Percentiles rank a stretch among this genome's conserved stretches.
phyloP scores from a whole-genome alignment of 1,140 invertebrate species.

The Battus philenor region DNA sequence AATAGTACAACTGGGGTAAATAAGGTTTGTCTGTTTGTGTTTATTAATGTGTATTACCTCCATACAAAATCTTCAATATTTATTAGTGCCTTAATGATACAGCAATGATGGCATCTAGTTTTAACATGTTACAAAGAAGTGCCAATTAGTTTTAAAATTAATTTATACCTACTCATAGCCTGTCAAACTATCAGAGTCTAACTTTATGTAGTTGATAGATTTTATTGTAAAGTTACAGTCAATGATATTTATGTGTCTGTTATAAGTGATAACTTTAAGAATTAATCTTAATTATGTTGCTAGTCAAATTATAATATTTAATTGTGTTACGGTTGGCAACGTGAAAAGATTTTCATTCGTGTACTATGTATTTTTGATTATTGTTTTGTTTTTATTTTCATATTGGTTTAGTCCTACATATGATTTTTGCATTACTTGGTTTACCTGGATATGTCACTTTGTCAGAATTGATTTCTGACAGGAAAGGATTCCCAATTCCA shows the following conservation, averaged over 20 bases:
- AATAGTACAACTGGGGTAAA: no score
- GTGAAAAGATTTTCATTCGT: not conserved
- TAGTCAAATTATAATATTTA: slow-evolving; percentile 22
- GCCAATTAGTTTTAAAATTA: slow-evolving; percentile 18
- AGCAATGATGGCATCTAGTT: slow-evolving; percentile 12
- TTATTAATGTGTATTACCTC: slow-evolving; percentile 56
- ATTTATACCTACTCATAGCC: slow-evolving; percentile 7
- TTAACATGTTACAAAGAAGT: slow-evolving; percentile 14
- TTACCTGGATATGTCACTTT: no score
- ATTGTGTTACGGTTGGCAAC: not conserved
- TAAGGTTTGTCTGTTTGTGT: slow-evolving; percentile 62
- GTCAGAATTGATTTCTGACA: no score
- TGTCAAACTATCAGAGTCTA: slow-evolving; percentile 12
- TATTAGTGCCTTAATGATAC: slow-evolving; percentile 13
- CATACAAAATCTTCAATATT: slow-evolving; percentile 28
- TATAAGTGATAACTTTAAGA: slow-evolving; percentile 12
- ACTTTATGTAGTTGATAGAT: no score
- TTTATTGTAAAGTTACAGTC: no score
- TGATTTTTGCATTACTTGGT: no score
- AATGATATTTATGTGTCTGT: no score
- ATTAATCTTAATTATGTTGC: slow-evolving; percentile 17
- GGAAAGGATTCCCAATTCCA: no score
- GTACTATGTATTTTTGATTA: no score
- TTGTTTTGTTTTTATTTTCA: no score
- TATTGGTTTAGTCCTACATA: no score